A percentile compares a stretch with the other conserved stretches of the same genome.
phyloP scores from a whole-genome alignment of 2,888 invertebrate genomes.

The Augiades crinisus region DNA sequence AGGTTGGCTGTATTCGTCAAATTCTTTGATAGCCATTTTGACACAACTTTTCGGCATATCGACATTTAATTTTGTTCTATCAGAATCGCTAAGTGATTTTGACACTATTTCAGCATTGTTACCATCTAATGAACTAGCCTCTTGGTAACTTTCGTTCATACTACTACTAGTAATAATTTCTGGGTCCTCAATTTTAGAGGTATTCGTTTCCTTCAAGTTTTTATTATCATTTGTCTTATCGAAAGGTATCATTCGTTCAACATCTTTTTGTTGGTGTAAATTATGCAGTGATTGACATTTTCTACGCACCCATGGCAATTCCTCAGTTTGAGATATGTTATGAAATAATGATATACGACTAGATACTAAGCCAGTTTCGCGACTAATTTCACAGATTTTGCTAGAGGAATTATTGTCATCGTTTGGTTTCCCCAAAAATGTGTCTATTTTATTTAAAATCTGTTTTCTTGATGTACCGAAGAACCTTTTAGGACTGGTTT shows the following conservation, averaged over 20 bases:
- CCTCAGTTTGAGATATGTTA: constrained; percentile 64
- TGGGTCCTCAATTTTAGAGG: neutral
- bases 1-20: constrained; percentile 37
- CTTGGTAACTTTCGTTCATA: neutral
- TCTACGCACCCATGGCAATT: constrained; percentile 46
- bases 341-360: constrained; percentile 74
- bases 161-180: neutral
- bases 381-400: constrained; percentile 44
- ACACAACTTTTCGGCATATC: constrained; percentile 33
- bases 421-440: constrained; percentile 61
- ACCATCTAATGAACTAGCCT: neutral
- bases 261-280: constrained; percentile 48
- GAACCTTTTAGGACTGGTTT: constrained; percentile 74
- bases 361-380: constrained; percentile 70
- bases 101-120: neutral
- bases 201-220: constrained; percentile 1
- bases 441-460: constrained; percentile 71
- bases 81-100: constrained; percentile 32
- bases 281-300: constrained; percentile 62
- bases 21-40: constrained; percentile 38
- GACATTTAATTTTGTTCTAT: constrained; percentile 24
- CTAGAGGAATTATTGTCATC: constrained; percentile 43
- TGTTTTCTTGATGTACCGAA: constrained; percentile 73
- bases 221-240: neutral
- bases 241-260: neutral